These are phyloP conservation scores for Eulemur albifrons DNA, from an alignment of 2,797 vertebrate genomes.

Conservation along the genomic window DNA sequence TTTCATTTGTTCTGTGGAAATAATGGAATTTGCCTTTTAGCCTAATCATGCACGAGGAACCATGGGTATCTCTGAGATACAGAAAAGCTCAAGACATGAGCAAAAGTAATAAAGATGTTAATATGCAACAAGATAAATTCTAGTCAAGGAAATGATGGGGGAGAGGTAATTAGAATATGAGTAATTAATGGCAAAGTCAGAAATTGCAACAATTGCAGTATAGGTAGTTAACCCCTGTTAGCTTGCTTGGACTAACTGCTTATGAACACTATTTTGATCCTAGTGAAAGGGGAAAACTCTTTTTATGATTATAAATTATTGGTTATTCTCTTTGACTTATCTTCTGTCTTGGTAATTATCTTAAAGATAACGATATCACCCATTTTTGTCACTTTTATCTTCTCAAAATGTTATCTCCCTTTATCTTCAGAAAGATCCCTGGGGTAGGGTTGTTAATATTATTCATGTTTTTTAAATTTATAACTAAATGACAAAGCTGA, in stretches of 20 bases:
- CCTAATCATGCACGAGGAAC: background rate
- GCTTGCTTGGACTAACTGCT: background rate
- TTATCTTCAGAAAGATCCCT: background rate
- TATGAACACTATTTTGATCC: background rate
- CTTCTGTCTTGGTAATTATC: background rate
- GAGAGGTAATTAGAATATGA: background rate
- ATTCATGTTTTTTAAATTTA: background rate
- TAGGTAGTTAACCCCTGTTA: background rate
- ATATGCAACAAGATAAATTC: background rate
- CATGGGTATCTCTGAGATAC: background rate
- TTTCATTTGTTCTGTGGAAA: conserved; percentile 36
- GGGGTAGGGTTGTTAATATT: background rate
- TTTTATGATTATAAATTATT: background rate
- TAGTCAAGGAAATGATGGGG: background rate
- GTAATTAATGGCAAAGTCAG: conserved; percentile 10
- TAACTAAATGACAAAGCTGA: background rate
- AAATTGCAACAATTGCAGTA: background rate
- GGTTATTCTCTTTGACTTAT: background rate
- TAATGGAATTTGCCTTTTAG: background rate
- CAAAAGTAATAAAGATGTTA: background rate
- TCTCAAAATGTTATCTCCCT: background rate
- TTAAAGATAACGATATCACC: background rate
- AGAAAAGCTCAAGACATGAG: background rate
- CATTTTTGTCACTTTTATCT: background rate
- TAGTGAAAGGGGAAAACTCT: background rate